Evolutionary conservation across 2,113 vertebrate genomes (phyloP).

Genomic region (Ifrita kowaldi): DNA sequence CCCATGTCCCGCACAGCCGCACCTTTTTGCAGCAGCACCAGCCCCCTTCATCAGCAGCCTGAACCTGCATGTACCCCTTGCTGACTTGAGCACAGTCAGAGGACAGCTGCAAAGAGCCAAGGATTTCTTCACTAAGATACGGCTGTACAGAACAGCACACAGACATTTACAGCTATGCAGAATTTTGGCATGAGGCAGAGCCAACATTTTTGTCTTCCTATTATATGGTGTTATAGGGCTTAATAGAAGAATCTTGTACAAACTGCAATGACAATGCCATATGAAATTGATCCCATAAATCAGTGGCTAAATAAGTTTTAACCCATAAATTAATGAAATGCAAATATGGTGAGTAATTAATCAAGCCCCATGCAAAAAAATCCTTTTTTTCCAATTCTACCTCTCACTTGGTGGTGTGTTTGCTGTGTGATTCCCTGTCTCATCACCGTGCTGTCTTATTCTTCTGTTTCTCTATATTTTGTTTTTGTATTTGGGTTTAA

Average conservation of each 20-base stretch:
- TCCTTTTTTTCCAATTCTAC: background rate
- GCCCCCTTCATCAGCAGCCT: background rate
- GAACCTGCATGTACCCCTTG: background rate
- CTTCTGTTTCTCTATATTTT: background rate
- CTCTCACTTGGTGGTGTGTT: background rate
- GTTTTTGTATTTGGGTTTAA: background rate
- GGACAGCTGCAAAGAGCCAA: background rate
- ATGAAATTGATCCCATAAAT: background rate
- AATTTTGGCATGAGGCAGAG: background rate
- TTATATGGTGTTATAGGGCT: background rate
- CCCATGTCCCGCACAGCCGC: accelerated
- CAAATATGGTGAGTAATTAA: background rate
- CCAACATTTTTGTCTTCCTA: background rate
- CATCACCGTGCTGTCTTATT: background rate
- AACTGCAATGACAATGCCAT: background rate
- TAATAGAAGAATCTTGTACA: background rate
- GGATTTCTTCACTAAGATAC: accelerated
- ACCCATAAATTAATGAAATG: background rate
- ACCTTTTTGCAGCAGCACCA: background rate
- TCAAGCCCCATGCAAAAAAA: background rate
- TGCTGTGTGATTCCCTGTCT: background rate
- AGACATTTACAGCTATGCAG: background rate
- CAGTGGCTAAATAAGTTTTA: background rate
- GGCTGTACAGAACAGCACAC: background rate
- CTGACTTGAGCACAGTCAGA: background rate